Percentiles rank a stretch among this genome's conserved stretches.
Conservation (phyloP, 1,140 invertebrate genomes). For the Cheumatopsyche charites region DNA sequence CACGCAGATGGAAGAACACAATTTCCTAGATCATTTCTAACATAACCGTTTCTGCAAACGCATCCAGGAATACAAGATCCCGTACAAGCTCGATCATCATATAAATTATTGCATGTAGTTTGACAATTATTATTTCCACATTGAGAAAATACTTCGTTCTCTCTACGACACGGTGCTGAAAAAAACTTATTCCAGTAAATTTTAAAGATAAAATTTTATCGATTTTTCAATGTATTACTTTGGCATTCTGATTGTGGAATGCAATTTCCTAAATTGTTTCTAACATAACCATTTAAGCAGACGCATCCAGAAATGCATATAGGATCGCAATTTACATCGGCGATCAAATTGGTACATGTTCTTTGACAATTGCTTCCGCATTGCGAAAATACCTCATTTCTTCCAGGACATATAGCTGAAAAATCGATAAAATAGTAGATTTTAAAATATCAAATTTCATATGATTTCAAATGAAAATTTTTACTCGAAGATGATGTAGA, state of each 20-base stretch:
- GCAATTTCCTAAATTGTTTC: background rate
- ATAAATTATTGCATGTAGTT: background rate
- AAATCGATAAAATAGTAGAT: no score
- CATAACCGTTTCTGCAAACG: background rate
- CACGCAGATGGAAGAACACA: background rate
- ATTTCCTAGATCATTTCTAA: background rate
- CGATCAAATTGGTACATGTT: background rate
- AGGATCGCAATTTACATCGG: background rate
- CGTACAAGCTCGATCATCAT: background rate
- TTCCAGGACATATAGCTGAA: no score
- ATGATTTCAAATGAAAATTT: no score
- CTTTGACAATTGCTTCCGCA: constrained; percentile 2
- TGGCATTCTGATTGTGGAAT: background rate
- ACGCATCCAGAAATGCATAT: background rate
- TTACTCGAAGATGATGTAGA: no score
- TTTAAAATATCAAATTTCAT: no score
- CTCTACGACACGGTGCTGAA: no score
- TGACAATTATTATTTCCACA: background rate
- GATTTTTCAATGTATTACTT: no score
- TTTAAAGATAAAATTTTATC: no score
- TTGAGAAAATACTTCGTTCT: background rate
- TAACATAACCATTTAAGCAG: background rate
- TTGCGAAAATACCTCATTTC: background rate
- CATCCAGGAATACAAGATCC: background rate
- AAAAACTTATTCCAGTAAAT: no score